Base-by-base conservation (phyloP, 2,797 vertebrate species). In the Argyrosomus regius region DNA sequence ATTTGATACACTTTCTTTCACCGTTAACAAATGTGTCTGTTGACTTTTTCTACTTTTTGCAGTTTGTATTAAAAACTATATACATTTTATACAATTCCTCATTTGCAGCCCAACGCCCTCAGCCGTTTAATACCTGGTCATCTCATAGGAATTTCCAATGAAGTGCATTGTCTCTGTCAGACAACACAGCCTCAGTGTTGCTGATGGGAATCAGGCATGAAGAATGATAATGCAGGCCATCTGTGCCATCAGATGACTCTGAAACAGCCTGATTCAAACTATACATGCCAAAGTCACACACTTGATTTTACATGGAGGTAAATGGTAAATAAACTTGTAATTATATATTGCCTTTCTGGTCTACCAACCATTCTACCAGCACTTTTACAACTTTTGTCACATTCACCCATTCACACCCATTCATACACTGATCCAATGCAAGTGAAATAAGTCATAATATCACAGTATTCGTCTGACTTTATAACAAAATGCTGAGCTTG, bases 161-260 rank as follows among this genome's bases (percentile, higher is more conserved):
- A 75, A 77, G 59, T n/a, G 16, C 39, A 78, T 81, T 86, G 84
- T 90, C 65, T 59, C 52, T 20, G 56, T 75, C 61, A 78, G 63
- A 93, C 92, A 94, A 90, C 17, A 24, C 39, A 18, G 70, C 65
- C 83, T 88, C 87, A 91, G 86, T 93, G 80, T 43, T 77, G 77
- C 70, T 75, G 49, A 77, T 78, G 83, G 68, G 61, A 88, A 80
- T 71, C 58, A 41, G 52, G 82, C 84, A 86, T 82, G 74, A 87
- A 62, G 92, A 88, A 93, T 91, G 88, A 89, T 91, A 90, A 91
- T 90, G 72, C 28, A 59, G 50, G 43, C 65, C 53, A 50, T 86
- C 80, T 72, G 61, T 68, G 35, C 45, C 52, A 83, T 92, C 88
- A 88, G 84, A 83, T 89, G 90, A 93, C 87, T 75, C 75, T 76